Conservation (phyloP, 1,140 invertebrate species). For the Mya arenaria region DNA sequence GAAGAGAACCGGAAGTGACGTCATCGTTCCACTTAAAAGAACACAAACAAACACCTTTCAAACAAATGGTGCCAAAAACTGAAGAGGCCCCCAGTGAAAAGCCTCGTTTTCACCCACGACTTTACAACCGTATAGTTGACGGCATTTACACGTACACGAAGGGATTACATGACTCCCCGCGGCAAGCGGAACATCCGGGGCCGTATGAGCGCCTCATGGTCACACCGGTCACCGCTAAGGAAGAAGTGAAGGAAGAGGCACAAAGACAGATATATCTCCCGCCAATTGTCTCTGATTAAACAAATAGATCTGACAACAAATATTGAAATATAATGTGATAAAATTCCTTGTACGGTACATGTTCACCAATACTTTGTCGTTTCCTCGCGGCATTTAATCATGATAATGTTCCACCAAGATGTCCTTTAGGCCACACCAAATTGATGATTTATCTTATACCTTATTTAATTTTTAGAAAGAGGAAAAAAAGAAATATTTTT, state of each 20-base stretch:
- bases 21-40: conserved; percentile 37
- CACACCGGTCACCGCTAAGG: conserved; percentile 32
- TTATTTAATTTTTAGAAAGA: no score
- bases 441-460: no score
- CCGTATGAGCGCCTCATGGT: conserved; percentile 47
- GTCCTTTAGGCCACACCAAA: no score
- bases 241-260: conserved; percentile 35
- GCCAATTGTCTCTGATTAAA: no score
- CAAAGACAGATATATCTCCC: not conserved
- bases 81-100: conserved; percentile 18
- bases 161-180: not conserved
- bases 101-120: conserved; percentile 30
- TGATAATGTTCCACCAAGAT: no score
- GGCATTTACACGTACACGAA: conserved; percentile 52
- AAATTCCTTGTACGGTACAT: no score
- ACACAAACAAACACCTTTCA: conserved; percentile 45
- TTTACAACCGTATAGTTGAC: conserved; percentile 50
- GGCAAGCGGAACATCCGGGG: not conserved
- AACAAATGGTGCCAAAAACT: conserved; percentile 29
- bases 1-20: conserved; percentile 27
- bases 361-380: no score
- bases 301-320: no score
- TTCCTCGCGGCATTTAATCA: no score
- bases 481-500: no score
- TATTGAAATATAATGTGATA: no score